These are phyloP conservation scores for Exephanes ischioxanthus DNA, from an alignment of 2,888 invertebrate genomes.

Conservation along the genomic window DNA sequence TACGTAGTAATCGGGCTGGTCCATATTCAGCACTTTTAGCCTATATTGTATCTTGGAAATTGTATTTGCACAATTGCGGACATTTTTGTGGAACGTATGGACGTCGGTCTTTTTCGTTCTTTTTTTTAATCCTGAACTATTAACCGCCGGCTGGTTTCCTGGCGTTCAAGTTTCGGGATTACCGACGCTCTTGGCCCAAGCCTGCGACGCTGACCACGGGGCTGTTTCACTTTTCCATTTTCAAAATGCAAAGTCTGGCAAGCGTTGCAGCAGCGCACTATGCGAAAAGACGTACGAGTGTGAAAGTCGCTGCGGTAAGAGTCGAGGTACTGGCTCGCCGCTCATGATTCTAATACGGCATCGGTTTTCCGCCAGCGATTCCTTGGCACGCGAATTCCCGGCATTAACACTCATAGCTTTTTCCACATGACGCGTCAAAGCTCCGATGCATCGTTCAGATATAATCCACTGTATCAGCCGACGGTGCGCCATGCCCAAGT, in stretches of 20 bases:
- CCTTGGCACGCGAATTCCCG: conserved; percentile 74
- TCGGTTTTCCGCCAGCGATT: conserved; percentile 74
- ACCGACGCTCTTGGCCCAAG: conserved; percentile 30
- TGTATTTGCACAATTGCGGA: background rate
- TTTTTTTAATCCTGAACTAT: conserved; percentile 26
- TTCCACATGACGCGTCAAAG: conserved; percentile 42
- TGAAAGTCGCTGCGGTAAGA: conserved; percentile 50
- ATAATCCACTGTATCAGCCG: conserved; percentile 1
- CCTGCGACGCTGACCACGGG: background rate
- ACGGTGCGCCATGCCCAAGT: background rate
- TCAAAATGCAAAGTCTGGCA: conserved; percentile 46
- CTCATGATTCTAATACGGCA: conserved; percentile 77
- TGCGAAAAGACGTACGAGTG: background rate
- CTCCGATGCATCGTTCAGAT: conserved; percentile 23
- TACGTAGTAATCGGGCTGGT: too few relatives aligned
- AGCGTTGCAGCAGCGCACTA: conserved; percentile 15
- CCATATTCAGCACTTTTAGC: too few relatives aligned
- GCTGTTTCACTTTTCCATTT: conserved; percentile 55
- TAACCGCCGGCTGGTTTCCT: conserved; percentile 13
- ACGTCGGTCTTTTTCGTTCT: background rate
- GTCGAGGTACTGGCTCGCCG: conserved; percentile 40
- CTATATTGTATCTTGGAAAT: too few relatives aligned
- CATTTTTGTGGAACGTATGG: background rate
- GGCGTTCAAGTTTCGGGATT: conserved; percentile 52
- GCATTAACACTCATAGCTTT: conserved; percentile 55